These are phyloP conservation scores for Ceryle rudis DNA, from an alignment of 2,797 vertebrate species.

Conservation along the genomic window DNA sequence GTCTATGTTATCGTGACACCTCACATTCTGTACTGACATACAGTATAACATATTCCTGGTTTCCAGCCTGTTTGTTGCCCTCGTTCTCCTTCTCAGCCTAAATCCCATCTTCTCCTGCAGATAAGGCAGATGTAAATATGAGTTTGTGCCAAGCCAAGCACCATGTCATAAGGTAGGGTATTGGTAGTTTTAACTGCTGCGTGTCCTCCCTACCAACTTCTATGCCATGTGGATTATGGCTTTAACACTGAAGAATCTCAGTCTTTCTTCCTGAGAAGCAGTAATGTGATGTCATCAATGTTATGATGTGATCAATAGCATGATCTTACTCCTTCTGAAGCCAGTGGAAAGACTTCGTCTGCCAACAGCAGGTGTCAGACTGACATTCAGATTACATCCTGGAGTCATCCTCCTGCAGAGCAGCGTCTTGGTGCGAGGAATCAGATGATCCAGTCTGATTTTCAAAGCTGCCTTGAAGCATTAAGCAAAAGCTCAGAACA, in stretches of 20 bases:
- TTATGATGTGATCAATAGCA: not conserved
- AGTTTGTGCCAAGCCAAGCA: not conserved
- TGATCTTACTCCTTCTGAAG: not conserved
- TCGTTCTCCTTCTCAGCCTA: not conserved
- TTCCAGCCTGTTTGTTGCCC: not conserved
- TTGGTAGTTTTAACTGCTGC: not conserved
- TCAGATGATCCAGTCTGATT: not conserved
- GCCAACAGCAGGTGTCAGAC: not conserved
- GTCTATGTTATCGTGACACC: not conserved
- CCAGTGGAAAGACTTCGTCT: not conserved
- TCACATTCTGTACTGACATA: not conserved
- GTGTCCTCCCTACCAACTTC: not conserved
- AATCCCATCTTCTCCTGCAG: conserved; percentile 23
- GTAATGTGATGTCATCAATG: not conserved
- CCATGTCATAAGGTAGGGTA: not conserved
- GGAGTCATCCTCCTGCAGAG: not conserved
- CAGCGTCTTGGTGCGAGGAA: not conserved
- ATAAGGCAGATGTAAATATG: conserved; percentile 20
- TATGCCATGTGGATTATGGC: not conserved
- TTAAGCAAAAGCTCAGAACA: not conserved
- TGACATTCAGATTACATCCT: not conserved
- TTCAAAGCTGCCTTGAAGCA: not conserved
- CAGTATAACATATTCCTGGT: not conserved
- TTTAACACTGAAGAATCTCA: not conserved
- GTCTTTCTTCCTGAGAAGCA: not conserved